Evolutionary conservation across 2,888 invertebrate genomes (phyloP).

Genomic region (Eupsilia transversa): DNA sequence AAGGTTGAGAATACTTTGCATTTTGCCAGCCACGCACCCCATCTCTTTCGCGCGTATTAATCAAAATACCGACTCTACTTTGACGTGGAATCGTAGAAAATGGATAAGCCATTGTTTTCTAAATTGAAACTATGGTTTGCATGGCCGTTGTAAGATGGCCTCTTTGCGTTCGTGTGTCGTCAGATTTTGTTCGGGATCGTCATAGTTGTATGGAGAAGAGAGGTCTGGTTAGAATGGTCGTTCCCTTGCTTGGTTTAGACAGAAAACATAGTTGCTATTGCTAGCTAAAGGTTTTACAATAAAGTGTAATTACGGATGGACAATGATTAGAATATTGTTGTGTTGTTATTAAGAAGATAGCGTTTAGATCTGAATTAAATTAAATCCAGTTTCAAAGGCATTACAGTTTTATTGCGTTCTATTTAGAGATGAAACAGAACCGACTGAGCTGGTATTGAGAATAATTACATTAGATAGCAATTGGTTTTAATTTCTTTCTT

Average conservation of each 20-base stretch:
- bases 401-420: slow-evolving; percentile 20
- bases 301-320: slow-evolving; percentile 67
- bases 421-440: slow-evolving; percentile 24
- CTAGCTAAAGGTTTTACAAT: slow-evolving; percentile 73
- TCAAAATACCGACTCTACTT: slow-evolving; percentile 90
- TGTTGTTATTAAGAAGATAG: slow-evolving; percentile 70
- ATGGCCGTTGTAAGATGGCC: slow-evolving; percentile 78
- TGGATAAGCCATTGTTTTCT: slow-evolving; percentile 90
- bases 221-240: slow-evolving; percentile 70
- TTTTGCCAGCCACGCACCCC: slow-evolving; percentile 78
- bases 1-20: slow-evolving; percentile 75
- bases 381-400: slow-evolving; percentile 16
- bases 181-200: slow-evolving; percentile 40
- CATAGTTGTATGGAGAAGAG: slow-evolving; percentile 68
- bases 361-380: slow-evolving; percentile 50
- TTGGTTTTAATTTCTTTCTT: slow-evolving; percentile 3
- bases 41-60: slow-evolving; percentile 90
- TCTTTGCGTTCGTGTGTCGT: slow-evolving; percentile 63
- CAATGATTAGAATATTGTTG: slow-evolving; percentile 82
- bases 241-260: slow-evolving; percentile 84
- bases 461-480: slow-evolving; percentile 25
- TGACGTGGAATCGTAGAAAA: slow-evolving; percentile 90
- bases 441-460: slow-evolving; percentile 2
- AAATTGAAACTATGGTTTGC: slow-evolving; percentile 89
- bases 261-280: slow-evolving; percentile 86